Percentiles rank a stretch among this genome's conserved stretches.
Conservation (phyloP, 1,140 invertebrate species). For the Metaphire vulgaris region DNA sequence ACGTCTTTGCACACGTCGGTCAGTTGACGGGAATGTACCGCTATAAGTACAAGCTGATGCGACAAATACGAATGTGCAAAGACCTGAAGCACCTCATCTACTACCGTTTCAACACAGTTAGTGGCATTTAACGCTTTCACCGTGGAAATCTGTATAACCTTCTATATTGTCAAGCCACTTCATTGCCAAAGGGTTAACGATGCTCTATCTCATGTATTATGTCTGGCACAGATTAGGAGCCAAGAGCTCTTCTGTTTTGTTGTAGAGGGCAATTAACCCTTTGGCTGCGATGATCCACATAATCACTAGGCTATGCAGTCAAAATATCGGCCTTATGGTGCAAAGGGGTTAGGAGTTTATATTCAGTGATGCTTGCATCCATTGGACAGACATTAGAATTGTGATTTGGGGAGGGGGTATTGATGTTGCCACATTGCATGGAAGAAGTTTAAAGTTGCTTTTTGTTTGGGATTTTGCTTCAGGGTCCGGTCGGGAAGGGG, state of each 20-base stretch:
- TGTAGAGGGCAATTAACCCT: too few species aligned
- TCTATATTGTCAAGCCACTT: not conserved
- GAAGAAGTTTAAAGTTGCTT: too few species aligned
- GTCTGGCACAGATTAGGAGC: not conserved
- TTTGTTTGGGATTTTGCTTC: slow-evolving; percentile 34
- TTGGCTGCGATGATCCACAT: too few species aligned
- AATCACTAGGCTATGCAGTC: too few species aligned
- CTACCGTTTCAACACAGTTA: slow-evolving; percentile 96
- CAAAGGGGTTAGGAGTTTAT: too few species aligned
- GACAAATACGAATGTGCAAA: slow-evolving; percentile 99
- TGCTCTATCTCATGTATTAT: not conserved
- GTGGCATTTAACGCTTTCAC: slow-evolving; percentile 28
- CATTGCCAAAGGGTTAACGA: not conserved
- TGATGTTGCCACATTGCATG: too few species aligned
- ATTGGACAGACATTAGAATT: too few species aligned
- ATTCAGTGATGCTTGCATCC: too few species aligned
- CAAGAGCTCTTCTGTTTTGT: not conserved
- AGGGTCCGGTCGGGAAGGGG: slow-evolving; percentile 96
- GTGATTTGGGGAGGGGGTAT: too few species aligned
- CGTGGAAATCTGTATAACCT: not conserved
- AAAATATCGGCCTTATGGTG: too few species aligned
- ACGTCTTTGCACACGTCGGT: slow-evolving; percentile 98
- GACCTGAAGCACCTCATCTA: slow-evolving; percentile 99
- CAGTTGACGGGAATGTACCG: slow-evolving; percentile 99
- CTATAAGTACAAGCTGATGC: slow-evolving; percentile 99